phyloP scores from a whole-genome alignment of 37 sponge, comb jelly and placozoan genomes.

The Chondrosia reniformis region DNA sequence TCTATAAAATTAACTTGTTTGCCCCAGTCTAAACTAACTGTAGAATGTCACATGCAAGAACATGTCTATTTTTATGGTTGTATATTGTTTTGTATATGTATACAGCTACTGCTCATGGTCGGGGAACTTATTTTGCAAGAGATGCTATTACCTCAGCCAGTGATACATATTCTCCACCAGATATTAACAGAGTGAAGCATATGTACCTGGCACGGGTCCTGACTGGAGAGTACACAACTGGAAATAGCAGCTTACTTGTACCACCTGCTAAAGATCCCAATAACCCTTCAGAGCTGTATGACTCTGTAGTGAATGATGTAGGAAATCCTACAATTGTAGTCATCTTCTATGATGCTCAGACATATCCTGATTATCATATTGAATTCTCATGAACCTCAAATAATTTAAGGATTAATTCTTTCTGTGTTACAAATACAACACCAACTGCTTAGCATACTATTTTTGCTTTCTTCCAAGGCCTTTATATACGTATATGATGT shows the following conservation, averaged over 20 bases:
- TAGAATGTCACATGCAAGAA: too few species aligned
- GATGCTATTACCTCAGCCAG: conserved; percentile 21
- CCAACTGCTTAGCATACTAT: too few species aligned
- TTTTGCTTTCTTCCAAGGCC: too few species aligned
- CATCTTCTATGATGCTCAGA: conserved; percentile 54
- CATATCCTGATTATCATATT: conserved; percentile 70
- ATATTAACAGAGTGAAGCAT: conserved; percentile 20
- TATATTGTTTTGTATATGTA: background rate
- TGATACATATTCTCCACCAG: conserved; percentile 31
- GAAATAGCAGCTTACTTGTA: background rate
- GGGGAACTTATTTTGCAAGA: conserved; percentile 43
- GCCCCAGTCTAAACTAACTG: too few species aligned
- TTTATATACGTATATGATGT: too few species aligned
- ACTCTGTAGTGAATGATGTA: conserved; percentile 55
- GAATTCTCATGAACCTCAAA: too few species aligned
- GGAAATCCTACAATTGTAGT: conserved; percentile 64
- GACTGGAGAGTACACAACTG: conserved; percentile 31
- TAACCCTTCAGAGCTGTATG: conserved; percentile 33
- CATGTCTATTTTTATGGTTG: background rate
- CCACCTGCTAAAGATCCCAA: conserved; percentile 42
- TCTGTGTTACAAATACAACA: too few species aligned
- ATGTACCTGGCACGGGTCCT: conserved; percentile 40
- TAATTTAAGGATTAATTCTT: too few species aligned
- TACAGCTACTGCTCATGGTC: conserved; percentile 31
- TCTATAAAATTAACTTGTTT: too few species aligned